Base-by-base conservation (phyloP, 2,113 vertebrate species). In the Datnioides undecimradiatus region DNA sequence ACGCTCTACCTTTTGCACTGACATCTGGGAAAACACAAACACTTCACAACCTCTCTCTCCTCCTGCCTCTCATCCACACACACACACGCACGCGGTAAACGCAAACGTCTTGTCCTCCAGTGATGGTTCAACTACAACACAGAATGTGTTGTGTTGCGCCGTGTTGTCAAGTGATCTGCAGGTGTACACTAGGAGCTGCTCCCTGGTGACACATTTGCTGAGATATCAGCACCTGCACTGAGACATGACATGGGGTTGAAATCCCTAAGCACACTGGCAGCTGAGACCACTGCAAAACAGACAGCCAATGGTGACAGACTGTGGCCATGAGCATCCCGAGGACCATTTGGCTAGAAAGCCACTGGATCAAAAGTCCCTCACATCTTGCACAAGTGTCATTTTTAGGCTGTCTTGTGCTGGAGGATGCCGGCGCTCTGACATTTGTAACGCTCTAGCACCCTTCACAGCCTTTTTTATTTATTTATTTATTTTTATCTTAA, bases 1-100 rank as follows among this genome's bases (percentile, higher is more conserved):
- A 36, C 31, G 62, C 76, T 63, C 80, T 83, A 87, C 69, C 82
- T 84, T 85, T 87, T 90, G n/a, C 81, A 73, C 90, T 92, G 92
- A 92, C 89, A 87, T 81, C 79, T 76, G 77, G 82, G 80, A 84
- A 92, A 92, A 91, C 78, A 92, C 87, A 86, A 91, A 84, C 87
- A 87, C 84, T 73, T 84, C 74, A 85, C 84, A 84, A 77, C 73
- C 59, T 62, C 66, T 76, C 77, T 46, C 55, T 12, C n/a, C n/a
- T n/a, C n/a, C 33, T 57, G 66, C 52, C 73, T 82, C 60, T 38
- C 64, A 46, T 66, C 52, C 70, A 71, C 21, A n/a, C 52, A 79
- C 66, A 62, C 68, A 65, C 38, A 62, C 65, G 75, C 63, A 59
- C 41, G 57, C 29, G 63, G 64, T 17, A 54, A 46, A 80, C 31